A percentile compares a stretch with the other conserved stretches of the same genome.
Evolutionary conservation across 2,797 vertebrate genomes (phyloP).

Genomic region (Typhlichthys subterraneus): DNA sequence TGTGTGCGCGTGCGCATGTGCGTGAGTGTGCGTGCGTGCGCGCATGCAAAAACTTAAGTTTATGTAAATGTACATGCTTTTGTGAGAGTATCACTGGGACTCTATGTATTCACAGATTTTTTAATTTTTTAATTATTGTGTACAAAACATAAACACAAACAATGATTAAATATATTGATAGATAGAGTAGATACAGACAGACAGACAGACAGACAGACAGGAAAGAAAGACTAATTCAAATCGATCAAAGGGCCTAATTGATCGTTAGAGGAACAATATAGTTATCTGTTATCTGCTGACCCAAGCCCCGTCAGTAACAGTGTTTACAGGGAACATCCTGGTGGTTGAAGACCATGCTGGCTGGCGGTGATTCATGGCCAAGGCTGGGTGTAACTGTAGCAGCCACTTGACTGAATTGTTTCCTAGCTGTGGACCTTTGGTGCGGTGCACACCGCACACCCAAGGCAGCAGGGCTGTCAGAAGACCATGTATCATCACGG

Average conservation of each 20-base stretch:
- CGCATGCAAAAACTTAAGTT: not conserved
- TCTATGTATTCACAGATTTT: no score
- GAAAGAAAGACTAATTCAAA: not conserved
- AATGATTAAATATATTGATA: no score
- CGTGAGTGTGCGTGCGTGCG: no score
- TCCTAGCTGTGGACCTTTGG: conserved; percentile 48
- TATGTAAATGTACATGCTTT: no score
- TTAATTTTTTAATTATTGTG: no score
- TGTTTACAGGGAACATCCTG: conserved; percentile 51
- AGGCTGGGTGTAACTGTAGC: conserved; percentile 44
- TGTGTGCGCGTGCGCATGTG: no score
- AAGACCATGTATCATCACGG: conserved; percentile 1
- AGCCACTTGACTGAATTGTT: conserved; percentile 69
- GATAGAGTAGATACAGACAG: no score
- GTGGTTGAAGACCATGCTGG: conserved; percentile 26
- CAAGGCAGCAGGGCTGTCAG: conserved; percentile 11
- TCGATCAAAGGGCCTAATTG: conserved; percentile 32
- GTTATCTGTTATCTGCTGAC: conserved; percentile 57
- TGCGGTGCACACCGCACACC: not conserved
- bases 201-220: no score
- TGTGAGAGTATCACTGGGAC: no score
- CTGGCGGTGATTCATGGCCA: conserved; percentile 61
- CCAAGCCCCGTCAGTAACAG: conserved; percentile 51
- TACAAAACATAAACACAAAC: no score
- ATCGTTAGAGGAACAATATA: conserved; percentile 29